phyloP scores from a whole-genome alignment of 2,113 vertebrate genomes.

The Nothobranchius kuhntae region DNA sequence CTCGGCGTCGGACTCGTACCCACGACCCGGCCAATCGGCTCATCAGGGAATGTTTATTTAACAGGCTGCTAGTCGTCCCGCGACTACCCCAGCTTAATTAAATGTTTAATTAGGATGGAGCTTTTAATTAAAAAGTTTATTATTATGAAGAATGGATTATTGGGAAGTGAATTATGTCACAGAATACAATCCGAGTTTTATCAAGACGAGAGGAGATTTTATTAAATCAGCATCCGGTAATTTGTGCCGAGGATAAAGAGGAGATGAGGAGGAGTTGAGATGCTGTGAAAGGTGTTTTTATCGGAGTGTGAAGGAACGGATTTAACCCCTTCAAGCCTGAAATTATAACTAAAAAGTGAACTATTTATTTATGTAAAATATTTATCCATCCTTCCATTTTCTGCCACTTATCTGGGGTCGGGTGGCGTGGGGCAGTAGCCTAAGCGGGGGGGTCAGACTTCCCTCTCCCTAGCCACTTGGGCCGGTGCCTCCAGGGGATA shows the following conservation, averaged over 20 bases:
- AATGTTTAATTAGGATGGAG: conserved; percentile 61
- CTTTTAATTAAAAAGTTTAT: conserved; percentile 67
- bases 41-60: conserved; percentile 64
- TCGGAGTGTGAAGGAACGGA: too few relatives aligned
- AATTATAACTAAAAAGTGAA: too few relatives aligned
- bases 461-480: too few relatives aligned
- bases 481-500: too few relatives aligned
- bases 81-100: conserved; percentile 52
- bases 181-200: conserved; percentile 18
- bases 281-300: background rate
- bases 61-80: conserved; percentile 49
- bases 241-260: conserved; percentile 9
- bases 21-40: conserved; percentile 8
- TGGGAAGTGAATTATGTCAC: conserved; percentile 40
- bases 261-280: conserved; percentile 4
- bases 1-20: conserved; percentile 16
- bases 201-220: conserved; percentile 26
- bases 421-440: too few relatives aligned
- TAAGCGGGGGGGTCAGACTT: too few relatives aligned
- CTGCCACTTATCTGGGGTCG: too few relatives aligned
- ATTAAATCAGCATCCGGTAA: conserved; percentile 18
- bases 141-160: conserved; percentile 52
- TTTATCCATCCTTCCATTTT: too few relatives aligned
- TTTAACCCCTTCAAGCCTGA: too few relatives aligned
- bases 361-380: too few relatives aligned